phyloP scores from a whole-genome alignment of 2,797 vertebrate genomes.

The Sebastes steindachneri region DNA sequence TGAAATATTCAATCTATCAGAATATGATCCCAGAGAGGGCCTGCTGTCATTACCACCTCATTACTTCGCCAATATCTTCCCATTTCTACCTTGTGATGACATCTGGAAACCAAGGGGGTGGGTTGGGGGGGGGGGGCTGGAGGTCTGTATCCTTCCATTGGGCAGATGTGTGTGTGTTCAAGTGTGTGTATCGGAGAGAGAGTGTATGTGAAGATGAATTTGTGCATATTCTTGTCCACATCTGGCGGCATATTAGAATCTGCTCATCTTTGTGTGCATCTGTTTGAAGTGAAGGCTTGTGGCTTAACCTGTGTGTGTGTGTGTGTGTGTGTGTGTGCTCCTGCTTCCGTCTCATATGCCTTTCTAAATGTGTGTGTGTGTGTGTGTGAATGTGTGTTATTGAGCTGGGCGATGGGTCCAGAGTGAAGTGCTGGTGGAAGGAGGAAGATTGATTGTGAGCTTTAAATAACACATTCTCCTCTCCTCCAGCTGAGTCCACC shows the following conservation, averaged over 20 bases:
- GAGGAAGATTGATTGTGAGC: slow-evolving; percentile 75
- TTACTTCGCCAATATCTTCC: slow-evolving; percentile 20
- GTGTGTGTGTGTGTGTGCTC: background rate
- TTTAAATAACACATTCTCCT: slow-evolving; percentile 78
- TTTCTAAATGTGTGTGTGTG: background rate
- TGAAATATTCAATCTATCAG: slow-evolving; percentile 21
- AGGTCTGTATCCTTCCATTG: background rate
- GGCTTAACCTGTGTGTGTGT: background rate
- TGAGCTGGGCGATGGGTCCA: slow-evolving; percentile 30
- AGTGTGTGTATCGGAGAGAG: background rate
- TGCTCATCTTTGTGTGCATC: background rate
- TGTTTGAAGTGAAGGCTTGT: background rate
- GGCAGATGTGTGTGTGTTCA: background rate
- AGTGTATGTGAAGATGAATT: background rate
- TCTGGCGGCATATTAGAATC: background rate
- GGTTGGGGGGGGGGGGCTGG: no score
- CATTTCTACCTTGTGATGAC: slow-evolving; percentile 10
- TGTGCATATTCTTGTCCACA: background rate
- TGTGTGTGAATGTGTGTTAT: slow-evolving; percentile 2
- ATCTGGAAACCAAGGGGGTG: background rate
- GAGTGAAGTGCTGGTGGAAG: slow-evolving; percentile 31
- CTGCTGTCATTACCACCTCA: slow-evolving; percentile 20
- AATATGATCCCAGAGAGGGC: background rate
- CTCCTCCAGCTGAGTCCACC: slow-evolving; percentile 78
- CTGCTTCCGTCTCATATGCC: background rate